phyloP scores from a whole-genome alignment of 2,113 vertebrate genomes.

The Nerophis lumbriciformis region DNA sequence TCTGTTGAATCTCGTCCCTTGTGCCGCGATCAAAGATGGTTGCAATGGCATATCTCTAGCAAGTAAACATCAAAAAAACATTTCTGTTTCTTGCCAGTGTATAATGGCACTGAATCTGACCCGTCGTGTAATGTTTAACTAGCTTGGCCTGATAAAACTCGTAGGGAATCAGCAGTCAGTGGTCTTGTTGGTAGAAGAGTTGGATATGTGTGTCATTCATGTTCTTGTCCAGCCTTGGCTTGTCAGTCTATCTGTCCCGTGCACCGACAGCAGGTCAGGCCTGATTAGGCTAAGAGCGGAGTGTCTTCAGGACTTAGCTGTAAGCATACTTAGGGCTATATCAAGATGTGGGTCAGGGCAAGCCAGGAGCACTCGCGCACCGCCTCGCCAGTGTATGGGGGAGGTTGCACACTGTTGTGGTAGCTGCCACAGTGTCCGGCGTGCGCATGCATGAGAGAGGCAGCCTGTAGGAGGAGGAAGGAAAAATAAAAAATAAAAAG shows the following conservation, averaged over 20 bases:
- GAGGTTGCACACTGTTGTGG: slow-evolving; percentile 62
- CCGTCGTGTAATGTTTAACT: slow-evolving; percentile 56
- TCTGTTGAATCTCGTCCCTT: no score
- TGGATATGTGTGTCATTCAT: slow-evolving; percentile 24
- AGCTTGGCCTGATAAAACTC: slow-evolving; percentile 36
- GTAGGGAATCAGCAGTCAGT: slow-evolving; percentile 31
- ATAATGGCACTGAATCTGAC: slow-evolving; percentile 20
- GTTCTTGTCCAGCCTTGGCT: slow-evolving; percentile 35
- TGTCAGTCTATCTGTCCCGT: slow-evolving; percentile 50
- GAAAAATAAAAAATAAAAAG: slow-evolving; percentile 16
- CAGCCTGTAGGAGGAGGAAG: slow-evolving; percentile 4
- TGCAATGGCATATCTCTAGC: neutral
- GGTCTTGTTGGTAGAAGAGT: slow-evolving; percentile 31
- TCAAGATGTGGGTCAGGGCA: slow-evolving; percentile 77
- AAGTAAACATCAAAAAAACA: neutral
- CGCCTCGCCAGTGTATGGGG: slow-evolving; percentile 65
- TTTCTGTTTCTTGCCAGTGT: slow-evolving; percentile 2
- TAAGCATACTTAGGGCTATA: slow-evolving; percentile 80
- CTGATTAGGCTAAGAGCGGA: slow-evolving; percentile 74
- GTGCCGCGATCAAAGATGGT: no score
- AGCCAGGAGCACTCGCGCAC: slow-evolving; percentile 64
- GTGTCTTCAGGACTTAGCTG: slow-evolving; percentile 74
- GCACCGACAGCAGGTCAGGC: slow-evolving; percentile 62
- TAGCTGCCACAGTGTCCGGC: slow-evolving; percentile 41
- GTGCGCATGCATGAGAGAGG: slow-evolving; percentile 17